Percentiles rank a stretch among this genome's conserved stretches.
phyloP scores from a whole-genome alignment of 2,113 vertebrate genomes.

The Numida meleagris region DNA sequence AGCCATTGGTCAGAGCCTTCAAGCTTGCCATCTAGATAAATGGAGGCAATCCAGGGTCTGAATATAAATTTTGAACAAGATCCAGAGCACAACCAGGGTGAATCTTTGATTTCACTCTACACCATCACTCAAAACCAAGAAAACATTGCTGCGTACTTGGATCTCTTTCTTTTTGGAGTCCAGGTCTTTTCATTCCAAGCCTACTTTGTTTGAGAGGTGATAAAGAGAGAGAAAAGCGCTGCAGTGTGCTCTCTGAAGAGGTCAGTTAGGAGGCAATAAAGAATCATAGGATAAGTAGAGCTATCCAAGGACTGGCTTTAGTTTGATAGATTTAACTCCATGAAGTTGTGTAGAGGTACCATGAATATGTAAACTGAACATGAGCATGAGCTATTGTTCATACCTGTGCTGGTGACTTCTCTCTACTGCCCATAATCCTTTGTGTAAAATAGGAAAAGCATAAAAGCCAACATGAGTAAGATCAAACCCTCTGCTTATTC shows the following conservation, averaged over 20 bases:
- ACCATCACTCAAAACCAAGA: not conserved
- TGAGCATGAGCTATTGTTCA: not conserved
- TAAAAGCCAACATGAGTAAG: not conserved
- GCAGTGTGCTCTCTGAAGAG: not conserved
- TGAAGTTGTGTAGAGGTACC: not conserved
- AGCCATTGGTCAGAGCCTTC: conserved; percentile 21
- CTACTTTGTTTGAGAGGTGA: not conserved
- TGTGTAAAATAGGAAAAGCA: not conserved
- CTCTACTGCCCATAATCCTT: not conserved
- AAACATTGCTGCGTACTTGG: not conserved
- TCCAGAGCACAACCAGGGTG: not conserved
- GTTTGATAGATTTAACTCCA: not conserved
- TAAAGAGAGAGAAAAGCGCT: not conserved
- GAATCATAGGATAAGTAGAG: not conserved
- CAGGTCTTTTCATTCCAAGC: not conserved
- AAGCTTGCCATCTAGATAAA: conserved; percentile 32
- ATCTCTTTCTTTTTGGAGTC: not conserved
- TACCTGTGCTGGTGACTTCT: not conserved
- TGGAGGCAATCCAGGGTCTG: not conserved
- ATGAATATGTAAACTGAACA: not conserved
- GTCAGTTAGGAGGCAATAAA: not conserved
- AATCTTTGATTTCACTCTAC: conserved; percentile 18
- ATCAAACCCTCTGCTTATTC: conserved; percentile 35
- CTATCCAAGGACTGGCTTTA: not conserved
- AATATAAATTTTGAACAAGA: conserved; percentile 29